Percentiles rank a stretch among this genome's conserved stretches.
Evolutionary conservation across 2,888 invertebrate species (phyloP).

Genomic region (Scaptomyza reducta): DNA sequence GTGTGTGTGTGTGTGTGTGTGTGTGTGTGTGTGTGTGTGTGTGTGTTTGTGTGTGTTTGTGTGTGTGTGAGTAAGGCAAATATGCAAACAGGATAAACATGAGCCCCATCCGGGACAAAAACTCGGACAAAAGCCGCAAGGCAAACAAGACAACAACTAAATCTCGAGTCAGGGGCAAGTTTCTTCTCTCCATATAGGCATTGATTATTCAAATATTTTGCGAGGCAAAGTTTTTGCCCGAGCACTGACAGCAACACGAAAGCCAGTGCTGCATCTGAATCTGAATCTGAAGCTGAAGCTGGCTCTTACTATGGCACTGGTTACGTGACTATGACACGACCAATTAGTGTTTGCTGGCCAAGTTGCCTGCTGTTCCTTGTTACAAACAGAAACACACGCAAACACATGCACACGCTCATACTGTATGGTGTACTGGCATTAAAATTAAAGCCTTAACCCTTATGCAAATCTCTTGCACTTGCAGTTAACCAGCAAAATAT

Average conservation of each 20-base stretch:
- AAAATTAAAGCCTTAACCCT: constrained; percentile 70
- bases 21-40: constrained; percentile 9
- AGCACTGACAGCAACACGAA: constrained; percentile 26
- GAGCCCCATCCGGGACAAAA: constrained; percentile 13
- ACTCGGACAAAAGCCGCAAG: constrained; percentile 38
- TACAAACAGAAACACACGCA: constrained; percentile 3
- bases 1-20: constrained; percentile 17
- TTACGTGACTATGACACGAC: constrained; percentile 76
- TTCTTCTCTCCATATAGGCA: constrained; percentile 36
- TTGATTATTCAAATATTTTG: constrained; percentile 63
- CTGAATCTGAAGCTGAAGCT: background rate
- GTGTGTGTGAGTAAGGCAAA: constrained; percentile 27
- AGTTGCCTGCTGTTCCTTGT: constrained; percentile 30
- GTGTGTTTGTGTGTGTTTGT: constrained; percentile 13
- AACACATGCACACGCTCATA: constrained; percentile 3
- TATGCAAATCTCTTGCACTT: constrained; percentile 48
- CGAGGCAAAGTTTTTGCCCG: constrained; percentile 14
- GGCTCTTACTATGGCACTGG: constrained; percentile 9
- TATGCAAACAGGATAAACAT: constrained; percentile 59
- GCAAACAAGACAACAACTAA: constrained; percentile 47
- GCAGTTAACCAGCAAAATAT: constrained; percentile 34
- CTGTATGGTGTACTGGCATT: constrained; percentile 16
- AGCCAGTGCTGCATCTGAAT: constrained; percentile 2
- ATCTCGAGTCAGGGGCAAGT: constrained; percentile 15
- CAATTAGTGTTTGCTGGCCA: constrained; percentile 64